Percentiles rank a stretch among this genome's conserved stretches.
These are phyloP conservation scores for Thereva nobilitata DNA, from an alignment of 2,888 invertebrate genomes.

Conservation along the genomic window DNA sequence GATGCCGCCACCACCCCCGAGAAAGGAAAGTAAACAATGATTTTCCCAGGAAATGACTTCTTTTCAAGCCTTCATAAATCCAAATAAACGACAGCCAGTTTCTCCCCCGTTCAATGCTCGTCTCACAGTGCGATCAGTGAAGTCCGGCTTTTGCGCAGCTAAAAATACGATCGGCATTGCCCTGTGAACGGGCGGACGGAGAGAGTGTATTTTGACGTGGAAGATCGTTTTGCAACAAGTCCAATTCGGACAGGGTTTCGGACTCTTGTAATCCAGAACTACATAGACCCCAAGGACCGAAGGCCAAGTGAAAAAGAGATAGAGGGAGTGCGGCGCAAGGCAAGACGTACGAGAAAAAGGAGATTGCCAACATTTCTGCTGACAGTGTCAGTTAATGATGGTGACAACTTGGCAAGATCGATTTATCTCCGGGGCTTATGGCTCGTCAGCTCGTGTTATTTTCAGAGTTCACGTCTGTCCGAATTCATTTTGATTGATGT, in stretches of 20 bases:
- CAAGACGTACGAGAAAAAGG: no score
- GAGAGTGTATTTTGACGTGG: slow-evolving; percentile 9
- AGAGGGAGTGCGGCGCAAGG: no score
- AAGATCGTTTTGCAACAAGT: slow-evolving; percentile 26
- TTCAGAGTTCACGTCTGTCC: slow-evolving; percentile 6
- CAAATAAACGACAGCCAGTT: slow-evolving; percentile 8
- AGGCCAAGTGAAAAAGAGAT: no score
- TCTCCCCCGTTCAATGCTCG: not conserved
- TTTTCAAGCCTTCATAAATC: slow-evolving; percentile 11
- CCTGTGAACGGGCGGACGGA: no score
- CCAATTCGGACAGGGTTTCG: not conserved
- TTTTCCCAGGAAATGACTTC: slow-evolving; percentile 16
- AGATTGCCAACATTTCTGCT: not conserved
- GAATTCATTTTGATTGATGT: slow-evolving; percentile 11
- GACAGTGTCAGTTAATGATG: slow-evolving; percentile 6
- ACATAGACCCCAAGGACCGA: no score
- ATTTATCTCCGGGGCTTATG: not conserved
- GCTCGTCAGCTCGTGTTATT: not conserved
- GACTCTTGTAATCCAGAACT: no score
- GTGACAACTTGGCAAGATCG: slow-evolving; percentile 14
- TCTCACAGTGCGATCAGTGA: slow-evolving; percentile 17
- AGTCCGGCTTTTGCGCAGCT: slow-evolving; percentile 11
- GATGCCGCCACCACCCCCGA: not conserved
- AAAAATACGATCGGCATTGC: slow-evolving; percentile 13
- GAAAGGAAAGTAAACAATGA: slow-evolving; percentile 12